Percentiles rank a stretch among this genome's conserved stretches.
phyloP scores from a whole-genome alignment of 2,888 invertebrate species.

The Muschampia plurimacula region DNA sequence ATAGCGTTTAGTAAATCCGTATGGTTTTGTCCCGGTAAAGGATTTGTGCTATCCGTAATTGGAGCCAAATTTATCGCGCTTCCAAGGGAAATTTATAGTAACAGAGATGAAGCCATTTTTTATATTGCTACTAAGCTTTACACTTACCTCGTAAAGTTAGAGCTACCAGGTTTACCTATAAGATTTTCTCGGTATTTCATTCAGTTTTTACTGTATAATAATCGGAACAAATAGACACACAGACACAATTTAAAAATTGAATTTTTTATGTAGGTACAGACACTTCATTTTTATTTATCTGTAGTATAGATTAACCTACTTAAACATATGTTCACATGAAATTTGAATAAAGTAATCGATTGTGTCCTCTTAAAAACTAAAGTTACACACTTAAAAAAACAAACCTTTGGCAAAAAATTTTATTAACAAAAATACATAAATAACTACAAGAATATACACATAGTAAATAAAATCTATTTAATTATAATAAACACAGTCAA shows the following conservation, averaged over 20 bases:
- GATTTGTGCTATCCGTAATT: slow-evolving; percentile 48
- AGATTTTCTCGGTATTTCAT: neutral
- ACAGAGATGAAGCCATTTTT: slow-evolving; percentile 57
- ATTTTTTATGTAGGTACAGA: too few species aligned
- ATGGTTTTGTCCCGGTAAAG: slow-evolving; percentile 28
- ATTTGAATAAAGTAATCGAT: neutral
- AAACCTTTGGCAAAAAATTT: slow-evolving; percentile 65
- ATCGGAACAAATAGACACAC: neutral
- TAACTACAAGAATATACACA: slow-evolving; percentile 75
- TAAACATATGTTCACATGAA: too few species aligned
- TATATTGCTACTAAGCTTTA: slow-evolving; percentile 48
- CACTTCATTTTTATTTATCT: too few species aligned
- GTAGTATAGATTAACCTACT: too few species aligned
- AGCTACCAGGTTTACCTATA: neutral
- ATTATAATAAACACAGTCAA: slow-evolving; percentile 60
- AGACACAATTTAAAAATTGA: too few species aligned
- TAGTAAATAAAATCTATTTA: slow-evolving; percentile 54
- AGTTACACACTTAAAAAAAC: slow-evolving; percentile 20
- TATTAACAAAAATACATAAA: slow-evolving; percentile 71
- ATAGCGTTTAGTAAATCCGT: slow-evolving; percentile 21
- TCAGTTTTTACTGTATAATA: neutral
- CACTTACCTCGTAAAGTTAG: neutral
- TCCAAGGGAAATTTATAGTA: slow-evolving; percentile 62
- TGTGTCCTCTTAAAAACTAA: neutral
- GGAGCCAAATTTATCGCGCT: slow-evolving; percentile 66